Evolutionary conservation across 1,140 invertebrate species (phyloP), one percentile per base, ranked within the genome.

Genomic region (Pogonus chalceus): DNA sequence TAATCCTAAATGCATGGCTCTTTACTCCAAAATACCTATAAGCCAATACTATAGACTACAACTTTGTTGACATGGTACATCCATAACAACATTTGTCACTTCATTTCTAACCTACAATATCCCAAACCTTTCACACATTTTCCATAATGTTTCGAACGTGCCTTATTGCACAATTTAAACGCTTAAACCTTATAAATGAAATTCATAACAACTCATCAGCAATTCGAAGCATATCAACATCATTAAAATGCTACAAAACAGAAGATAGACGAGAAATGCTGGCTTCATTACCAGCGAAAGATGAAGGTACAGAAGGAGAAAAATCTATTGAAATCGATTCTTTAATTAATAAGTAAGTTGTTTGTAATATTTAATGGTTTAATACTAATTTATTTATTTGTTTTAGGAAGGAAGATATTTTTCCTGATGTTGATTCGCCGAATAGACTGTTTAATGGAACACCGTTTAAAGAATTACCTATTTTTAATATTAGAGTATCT

Each of bases 401-500:
- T 77, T 76, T 51, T 69, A 87, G 80, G 54, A 82, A 82, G 64
- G 70, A 71, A 35, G 78, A 83, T 47, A 68, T 85, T 52, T 93
- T 90, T 68, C 90, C 90, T 2, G 81, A 84, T 66, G 71, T 76
- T 53, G 76, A 81, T 56, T 87, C 87, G 1, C 80, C 83, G 48
- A 77, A 84, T 56, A 73, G 73, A 62, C 58, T 92, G n/a, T 89
- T 90, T 68, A 76, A 89, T 67, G 88, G 87, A 9, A 68, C 84
- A 0, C 79, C 79, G 12, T 97, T 83, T 69, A 82, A 84, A 65
- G 78, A 90, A 16, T 64, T 95, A 24, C 90, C 89, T 1, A 82
- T 96, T 55, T 77, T 84, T 56, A 84, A 93, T 66, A 85, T 96
- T 23, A 81, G 84, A 64, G 80, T 85, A 10, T 81, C 83, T 12